phyloP scores from a whole-genome alignment of 2,797 vertebrate species.

The Allobates femoralis region DNA sequence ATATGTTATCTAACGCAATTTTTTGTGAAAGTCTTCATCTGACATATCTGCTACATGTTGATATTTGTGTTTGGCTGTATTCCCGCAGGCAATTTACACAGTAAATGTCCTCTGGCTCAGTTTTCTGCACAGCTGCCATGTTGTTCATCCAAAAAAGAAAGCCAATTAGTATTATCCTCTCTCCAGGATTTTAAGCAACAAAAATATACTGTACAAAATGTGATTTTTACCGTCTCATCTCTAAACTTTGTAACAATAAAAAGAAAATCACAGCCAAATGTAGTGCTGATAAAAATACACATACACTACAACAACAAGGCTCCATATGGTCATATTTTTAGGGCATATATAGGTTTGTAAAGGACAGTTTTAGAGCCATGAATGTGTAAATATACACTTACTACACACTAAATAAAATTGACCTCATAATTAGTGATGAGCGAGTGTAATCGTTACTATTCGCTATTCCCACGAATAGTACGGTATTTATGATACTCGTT shows the following conservation, averaged over 20 bases:
- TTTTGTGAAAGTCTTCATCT: neutral
- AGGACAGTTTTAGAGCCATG: too few species aligned
- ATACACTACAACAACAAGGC: too few species aligned
- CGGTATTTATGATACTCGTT: too few species aligned
- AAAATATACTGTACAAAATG: neutral
- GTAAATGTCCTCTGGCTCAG: constrained; percentile 40
- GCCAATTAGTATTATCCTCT: constrained; percentile 20
- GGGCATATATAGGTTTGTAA: too few species aligned
- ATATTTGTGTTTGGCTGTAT: constrained; percentile 21
- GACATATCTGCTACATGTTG: constrained; percentile 9
- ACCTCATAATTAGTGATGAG: too few species aligned
- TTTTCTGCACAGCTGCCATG: constrained; percentile 43
- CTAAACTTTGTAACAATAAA: neutral
- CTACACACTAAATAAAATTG: too few species aligned
- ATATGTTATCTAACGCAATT: neutral
- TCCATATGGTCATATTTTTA: too few species aligned
- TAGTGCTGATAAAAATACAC: too few species aligned
- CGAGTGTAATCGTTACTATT: too few species aligned
- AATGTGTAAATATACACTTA: too few species aligned
- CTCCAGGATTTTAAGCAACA: neutral
- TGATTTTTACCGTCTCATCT: neutral
- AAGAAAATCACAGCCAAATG: neutral
- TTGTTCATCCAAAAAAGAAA: constrained; percentile 23
- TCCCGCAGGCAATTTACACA: constrained; percentile 31
- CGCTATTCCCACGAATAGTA: too few species aligned